Evolutionary conservation across 2,888 invertebrate species (phyloP), one percentile per base, ranked within the genome.

Genomic region (Penaeus monodon): DNA sequence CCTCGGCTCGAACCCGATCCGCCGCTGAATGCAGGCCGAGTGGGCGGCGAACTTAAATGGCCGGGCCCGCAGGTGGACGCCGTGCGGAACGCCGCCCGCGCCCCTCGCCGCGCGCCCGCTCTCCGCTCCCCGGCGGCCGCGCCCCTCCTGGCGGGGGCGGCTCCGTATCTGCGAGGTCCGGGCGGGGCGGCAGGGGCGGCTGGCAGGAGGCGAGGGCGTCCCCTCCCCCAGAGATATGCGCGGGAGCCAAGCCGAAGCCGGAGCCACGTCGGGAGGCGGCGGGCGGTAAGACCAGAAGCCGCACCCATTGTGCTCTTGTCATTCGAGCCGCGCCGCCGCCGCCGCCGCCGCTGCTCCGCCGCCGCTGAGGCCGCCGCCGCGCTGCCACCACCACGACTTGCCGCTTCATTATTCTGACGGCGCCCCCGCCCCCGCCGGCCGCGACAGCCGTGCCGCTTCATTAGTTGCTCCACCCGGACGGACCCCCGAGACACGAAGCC

Each of bases 261-360:
- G 20, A 63, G 79, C 70, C 79, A 49, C 57, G 64, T 84, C 79
- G 70, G 84, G 66, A 79, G 68, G 78, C 63, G 33, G 79, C 66
- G 57, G 84, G 78, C 84, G 84, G 84, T 79, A 84, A 84, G 84
- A 84, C 84, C 84, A 84, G 84, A 84, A 84, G 84, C 84, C 63
- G 57, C 68, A 33, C 68, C 79, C 79, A 78, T 79, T 84, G 78
- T 84, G 79, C 29, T 70, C 66, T 68, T 84, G 84, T 84, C 79
- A 84, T 84, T 79, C 70, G 84, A 84, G 79, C 33, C 70, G 68
- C 22, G 78, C 84, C 84, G 70, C 84, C 70, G 17, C 79, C 38
- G n/a, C 49, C 63, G 24, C 63, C 63, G 29, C 78, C 64, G 29
- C 79, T 65, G 22, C 79, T 22, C 17, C 20, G 27, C 65, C 22